phyloP scores from a whole-genome alignment of 2,797 vertebrate genomes.

The Sorex maritimensis region DNA sequence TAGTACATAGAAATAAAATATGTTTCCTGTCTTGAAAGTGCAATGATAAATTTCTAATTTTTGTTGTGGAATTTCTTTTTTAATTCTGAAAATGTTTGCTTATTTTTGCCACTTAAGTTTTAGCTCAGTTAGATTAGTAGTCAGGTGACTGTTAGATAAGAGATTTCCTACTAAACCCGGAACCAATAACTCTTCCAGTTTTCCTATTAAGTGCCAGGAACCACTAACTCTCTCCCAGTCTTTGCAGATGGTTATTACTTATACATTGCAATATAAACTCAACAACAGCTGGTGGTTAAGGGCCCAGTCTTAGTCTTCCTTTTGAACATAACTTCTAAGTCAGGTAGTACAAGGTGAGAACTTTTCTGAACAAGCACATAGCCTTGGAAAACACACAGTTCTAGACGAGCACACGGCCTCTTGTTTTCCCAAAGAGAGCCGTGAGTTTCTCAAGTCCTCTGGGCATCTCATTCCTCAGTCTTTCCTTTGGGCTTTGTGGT shows the following conservation, averaged over 20 bases:
- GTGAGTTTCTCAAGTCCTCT: neutral
- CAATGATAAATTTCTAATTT: too few species aligned
- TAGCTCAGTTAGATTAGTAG: neutral
- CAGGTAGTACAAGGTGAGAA: neutral
- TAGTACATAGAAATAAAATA: too few species aligned
- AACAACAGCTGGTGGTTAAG: neutral
- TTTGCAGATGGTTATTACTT: neutral
- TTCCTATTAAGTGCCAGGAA: neutral
- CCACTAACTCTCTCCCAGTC: neutral
- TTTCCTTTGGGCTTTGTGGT: slow-evolving; percentile 20
- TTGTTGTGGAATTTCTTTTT: neutral
- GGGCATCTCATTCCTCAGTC: neutral
- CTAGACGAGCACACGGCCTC: neutral
- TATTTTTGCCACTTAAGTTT: neutral
- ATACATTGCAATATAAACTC: neutral
- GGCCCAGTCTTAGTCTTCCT: neutral
- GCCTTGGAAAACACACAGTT: too few species aligned
- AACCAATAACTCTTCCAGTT: too few species aligned
- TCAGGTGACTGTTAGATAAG: neutral
- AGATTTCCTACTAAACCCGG: neutral
- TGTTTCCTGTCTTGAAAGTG: too few species aligned
- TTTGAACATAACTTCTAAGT: neutral
- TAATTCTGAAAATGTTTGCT: neutral
- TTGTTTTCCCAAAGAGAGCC: slow-evolving; percentile 9
- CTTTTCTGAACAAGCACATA: neutral